Conservation (phyloP, 2,797 vertebrate species). For the Borostomias antarcticus region DNA sequence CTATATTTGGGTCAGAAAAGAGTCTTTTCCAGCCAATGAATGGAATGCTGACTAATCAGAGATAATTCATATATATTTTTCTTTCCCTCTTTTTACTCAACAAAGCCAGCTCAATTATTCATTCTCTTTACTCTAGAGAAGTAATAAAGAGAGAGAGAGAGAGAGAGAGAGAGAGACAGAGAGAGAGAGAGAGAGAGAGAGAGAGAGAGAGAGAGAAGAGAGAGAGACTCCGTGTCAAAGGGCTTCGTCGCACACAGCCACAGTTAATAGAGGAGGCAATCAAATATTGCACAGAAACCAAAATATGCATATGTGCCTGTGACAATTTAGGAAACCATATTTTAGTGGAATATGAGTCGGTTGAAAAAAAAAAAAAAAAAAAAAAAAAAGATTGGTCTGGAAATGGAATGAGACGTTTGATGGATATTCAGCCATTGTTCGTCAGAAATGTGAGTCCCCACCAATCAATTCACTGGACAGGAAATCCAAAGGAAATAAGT, state of each 20-base stretch:
- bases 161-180: slow-evolving; percentile 41
- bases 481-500: slow-evolving; percentile 46
- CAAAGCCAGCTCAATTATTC: slow-evolving; percentile 55
- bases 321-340: slow-evolving; percentile 62
- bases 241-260: slow-evolving; percentile 62
- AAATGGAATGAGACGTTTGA: slow-evolving; percentile 65
- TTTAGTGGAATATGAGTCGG: slow-evolving; percentile 40
- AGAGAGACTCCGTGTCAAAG: slow-evolving; percentile 40
- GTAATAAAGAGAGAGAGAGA: slow-evolving; percentile 34
- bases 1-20: slow-evolving; percentile 23
- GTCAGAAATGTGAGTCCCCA: slow-evolving; percentile 50
- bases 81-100: slow-evolving; percentile 26
- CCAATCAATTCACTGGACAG: slow-evolving; percentile 39
- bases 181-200: no score
- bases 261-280: slow-evolving; percentile 64
- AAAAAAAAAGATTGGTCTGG: slow-evolving; percentile 35
- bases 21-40: no score
- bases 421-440: slow-evolving; percentile 67
- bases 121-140: slow-evolving; percentile 32
- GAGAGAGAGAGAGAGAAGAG: slow-evolving; percentile 24
- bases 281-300: slow-evolving; percentile 64
- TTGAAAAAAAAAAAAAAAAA: slow-evolving; percentile 14
- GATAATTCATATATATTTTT: slow-evolving; percentile 55
- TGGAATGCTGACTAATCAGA: no score
- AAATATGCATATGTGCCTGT: slow-evolving; percentile 68